phyloP scores from a whole-genome alignment of 1,140 invertebrate species.

The Wiebesia pumilae region DNA sequence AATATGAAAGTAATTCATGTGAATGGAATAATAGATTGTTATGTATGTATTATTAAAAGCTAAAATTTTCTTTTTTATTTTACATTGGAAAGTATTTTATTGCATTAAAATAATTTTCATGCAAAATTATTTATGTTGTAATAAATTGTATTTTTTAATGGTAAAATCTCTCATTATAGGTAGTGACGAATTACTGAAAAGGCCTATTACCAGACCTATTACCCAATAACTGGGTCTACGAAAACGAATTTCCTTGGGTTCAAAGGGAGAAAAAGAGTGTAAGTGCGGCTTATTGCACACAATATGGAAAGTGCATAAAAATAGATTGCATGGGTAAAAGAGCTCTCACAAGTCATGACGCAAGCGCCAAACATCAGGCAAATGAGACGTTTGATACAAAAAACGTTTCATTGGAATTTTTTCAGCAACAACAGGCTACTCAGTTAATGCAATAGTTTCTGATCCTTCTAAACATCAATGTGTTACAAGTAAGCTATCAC shows the following conservation, averaged over 20 bases:
- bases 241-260: constrained; percentile 22
- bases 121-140: constrained; percentile 4
- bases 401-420: constrained; percentile 9
- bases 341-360: constrained; percentile 7
- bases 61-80: neutral
- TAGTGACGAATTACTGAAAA: constrained; percentile 22
- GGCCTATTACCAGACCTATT: neutral
- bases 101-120: constrained; percentile 2
- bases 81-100: neutral
- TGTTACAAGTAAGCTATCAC: constrained; percentile 25
- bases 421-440: constrained; percentile 15
- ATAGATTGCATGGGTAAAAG: constrained; percentile 21
- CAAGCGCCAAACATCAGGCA: neutral
- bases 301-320: neutral
- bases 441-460: constrained; percentile 24
- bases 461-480: constrained; percentile 23
- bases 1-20: neutral
- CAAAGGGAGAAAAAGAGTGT: neutral
- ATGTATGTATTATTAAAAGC: neutral
- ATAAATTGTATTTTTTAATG: constrained; percentile 23
- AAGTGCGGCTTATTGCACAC: constrained; percentile 15
- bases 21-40: neutral
- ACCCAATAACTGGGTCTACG: too few species aligned
- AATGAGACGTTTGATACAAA: constrained; percentile 22
- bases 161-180: constrained; percentile 29